Conservation (phyloP, 2,888 invertebrate genomes). For the Caenorhabditis sp. region DNA sequence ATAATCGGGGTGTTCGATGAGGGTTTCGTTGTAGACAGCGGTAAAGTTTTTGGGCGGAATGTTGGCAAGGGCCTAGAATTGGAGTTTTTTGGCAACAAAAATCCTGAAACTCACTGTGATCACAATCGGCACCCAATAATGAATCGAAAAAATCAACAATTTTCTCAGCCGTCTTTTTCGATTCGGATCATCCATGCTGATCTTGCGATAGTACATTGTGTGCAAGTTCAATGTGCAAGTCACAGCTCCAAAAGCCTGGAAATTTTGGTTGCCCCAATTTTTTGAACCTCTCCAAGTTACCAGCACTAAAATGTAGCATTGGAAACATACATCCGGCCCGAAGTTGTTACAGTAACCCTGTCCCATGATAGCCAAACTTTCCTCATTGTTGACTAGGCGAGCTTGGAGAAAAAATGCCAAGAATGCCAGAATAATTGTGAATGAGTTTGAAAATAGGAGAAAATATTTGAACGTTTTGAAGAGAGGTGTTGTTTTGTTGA, state of each 20-base stretch:
- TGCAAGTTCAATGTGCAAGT: background rate
- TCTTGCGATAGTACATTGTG: background rate
- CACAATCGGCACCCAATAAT: background rate
- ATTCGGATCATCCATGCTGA: background rate
- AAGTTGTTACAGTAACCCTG: conserved; percentile 22
- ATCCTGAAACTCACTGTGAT: background rate
- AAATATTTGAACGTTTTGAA: too few relatives aligned
- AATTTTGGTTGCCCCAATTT: too few relatives aligned
- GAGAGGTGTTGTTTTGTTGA: too few relatives aligned
- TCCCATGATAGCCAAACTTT: conserved; percentile 20
- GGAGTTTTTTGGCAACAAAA: too few relatives aligned
- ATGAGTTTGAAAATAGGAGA: too few relatives aligned
- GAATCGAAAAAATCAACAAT: background rate
- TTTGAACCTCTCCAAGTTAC: background rate
- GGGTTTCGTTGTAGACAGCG: conserved; percentile 18
- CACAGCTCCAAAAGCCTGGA: background rate
- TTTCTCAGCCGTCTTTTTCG: background rate
- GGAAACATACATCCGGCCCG: conserved; percentile 12
- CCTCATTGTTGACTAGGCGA: conserved; percentile 21
- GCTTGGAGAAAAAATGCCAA: too few relatives aligned
- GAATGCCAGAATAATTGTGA: too few relatives aligned
- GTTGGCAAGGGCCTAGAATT: conserved; percentile 21
- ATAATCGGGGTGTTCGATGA: conserved; percentile 14
- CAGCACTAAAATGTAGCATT: conserved; percentile 17
- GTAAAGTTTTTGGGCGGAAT: conserved; percentile 16